Conservation (phyloP, 2,113 vertebrate species). For the Prietella phreatophila region DNA sequence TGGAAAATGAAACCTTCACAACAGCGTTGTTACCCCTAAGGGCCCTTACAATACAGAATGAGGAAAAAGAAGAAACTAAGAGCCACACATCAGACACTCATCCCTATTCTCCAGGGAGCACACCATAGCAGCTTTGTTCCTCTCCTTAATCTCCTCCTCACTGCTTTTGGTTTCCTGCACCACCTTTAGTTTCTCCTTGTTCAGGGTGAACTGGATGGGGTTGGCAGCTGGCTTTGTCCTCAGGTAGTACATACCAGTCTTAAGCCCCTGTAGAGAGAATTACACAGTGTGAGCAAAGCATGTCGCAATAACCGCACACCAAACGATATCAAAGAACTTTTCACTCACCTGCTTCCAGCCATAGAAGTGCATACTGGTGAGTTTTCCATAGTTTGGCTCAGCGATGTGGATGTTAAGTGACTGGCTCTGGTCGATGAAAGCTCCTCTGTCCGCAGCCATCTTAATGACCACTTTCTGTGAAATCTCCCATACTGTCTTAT, state of each 20-base stretch:
- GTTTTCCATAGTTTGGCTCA: constrained; percentile 95
- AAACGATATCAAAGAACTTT: background rate
- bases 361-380: constrained; percentile 98
- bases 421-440: constrained; percentile 97
- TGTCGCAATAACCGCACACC: background rate
- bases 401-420: constrained; percentile 97
- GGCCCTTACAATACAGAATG: background rate
- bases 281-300: background rate
- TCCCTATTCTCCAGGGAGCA: constrained; percentile 92
- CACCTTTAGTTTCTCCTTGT: constrained; percentile 90
- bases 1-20: background rate
- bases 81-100: constrained; percentile 93
- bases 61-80: constrained; percentile 62
- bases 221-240: constrained; percentile 92
- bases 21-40: background rate
- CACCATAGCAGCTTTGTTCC: constrained; percentile 90
- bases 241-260: constrained; percentile 98
- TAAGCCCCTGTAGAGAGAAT: constrained; percentile 79
- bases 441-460: constrained; percentile 93
- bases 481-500: constrained; percentile 98
- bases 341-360: constrained; percentile 90
- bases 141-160: constrained; percentile 76
- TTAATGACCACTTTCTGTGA: constrained; percentile 91
- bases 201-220: constrained; percentile 95
- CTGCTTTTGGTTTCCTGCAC: constrained; percentile 63